Evolutionary conservation across 1,140 invertebrate species (phyloP).

Genomic region (Trichonephila inaurata): DNA sequence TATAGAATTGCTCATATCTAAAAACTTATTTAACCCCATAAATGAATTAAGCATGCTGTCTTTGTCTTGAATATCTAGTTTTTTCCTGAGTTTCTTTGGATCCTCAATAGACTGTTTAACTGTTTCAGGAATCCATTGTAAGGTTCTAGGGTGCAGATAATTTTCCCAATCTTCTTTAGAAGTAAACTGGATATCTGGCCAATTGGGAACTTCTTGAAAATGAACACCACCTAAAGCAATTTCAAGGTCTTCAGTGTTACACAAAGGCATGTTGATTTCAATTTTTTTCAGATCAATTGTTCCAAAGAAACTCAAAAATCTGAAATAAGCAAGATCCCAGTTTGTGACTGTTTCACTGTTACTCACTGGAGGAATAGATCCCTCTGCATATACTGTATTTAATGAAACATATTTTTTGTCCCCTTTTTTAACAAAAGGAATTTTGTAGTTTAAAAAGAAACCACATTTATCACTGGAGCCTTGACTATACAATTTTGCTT

Average conservation of each 20-base stretch:
- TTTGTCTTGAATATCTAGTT: conserved; percentile 65
- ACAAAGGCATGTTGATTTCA: conserved; percentile 83
- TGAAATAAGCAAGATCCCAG: conserved; percentile 95
- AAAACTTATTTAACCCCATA: conserved; percentile 53
- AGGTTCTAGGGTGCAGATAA: conserved; percentile 29
- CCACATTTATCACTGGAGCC: conserved; percentile 88
- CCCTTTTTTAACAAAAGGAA: conserved; percentile 93
- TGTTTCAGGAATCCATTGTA: conserved; percentile 9
- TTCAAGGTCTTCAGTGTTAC: conserved; percentile 92
- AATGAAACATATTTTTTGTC: conserved; percentile 93
- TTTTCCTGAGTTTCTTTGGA: conserved; percentile 70
- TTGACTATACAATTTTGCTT: conserved; percentile 87
- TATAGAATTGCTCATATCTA: conserved; percentile 39
- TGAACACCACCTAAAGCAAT: conserved; percentile 93
- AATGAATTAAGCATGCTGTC: conserved; percentile 63
- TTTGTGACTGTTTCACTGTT: conserved; percentile 91
- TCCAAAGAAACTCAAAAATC: conserved; percentile 97
- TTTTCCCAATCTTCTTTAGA: conserved; percentile 51
- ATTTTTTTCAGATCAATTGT: conserved; percentile 85
- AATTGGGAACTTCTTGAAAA: conserved; percentile 90
- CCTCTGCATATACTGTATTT: conserved; percentile 95
- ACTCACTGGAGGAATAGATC: conserved; percentile 87
- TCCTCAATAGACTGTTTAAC: conserved; percentile 34
- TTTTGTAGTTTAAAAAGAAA: conserved; percentile 96
- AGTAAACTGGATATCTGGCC: conserved; percentile 83